Percentiles rank a stretch among this genome's conserved stretches.
phyloP scores from a whole-genome alignment of 2,113 vertebrate species.

The Nothoprocta perdicaria region DNA sequence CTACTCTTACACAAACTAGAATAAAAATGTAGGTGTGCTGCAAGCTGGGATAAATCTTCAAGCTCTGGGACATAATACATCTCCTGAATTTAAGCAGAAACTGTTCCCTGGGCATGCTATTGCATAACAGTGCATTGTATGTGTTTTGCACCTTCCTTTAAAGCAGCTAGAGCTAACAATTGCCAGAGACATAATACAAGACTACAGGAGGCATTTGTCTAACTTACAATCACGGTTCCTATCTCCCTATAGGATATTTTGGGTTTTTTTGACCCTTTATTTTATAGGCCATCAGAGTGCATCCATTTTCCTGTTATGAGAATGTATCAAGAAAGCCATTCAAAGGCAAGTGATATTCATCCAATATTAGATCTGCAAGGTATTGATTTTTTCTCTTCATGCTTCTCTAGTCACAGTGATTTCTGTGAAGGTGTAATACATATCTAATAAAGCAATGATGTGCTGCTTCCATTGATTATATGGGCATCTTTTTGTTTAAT shows the following conservation, averaged over 20 bases:
- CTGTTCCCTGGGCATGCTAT: neutral
- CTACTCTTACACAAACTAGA: neutral
- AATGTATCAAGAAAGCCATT: neutral
- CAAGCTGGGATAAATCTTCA: conserved; percentile 9
- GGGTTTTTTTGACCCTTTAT: neutral
- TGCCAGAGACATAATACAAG: neutral
- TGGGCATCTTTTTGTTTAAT: neutral
- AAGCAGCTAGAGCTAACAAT: neutral
- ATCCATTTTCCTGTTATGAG: neutral
- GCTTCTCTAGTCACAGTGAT: neutral
- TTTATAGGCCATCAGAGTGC: neutral
- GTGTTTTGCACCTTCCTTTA: neutral
- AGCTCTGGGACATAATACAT: neutral
- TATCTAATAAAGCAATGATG: neutral
- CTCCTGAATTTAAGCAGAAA: neutral
- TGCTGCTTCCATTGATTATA: neutral
- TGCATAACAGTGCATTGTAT: neutral
- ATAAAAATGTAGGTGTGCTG: conserved; percentile 30
- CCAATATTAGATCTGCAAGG: neutral
- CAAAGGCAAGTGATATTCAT: neutral
- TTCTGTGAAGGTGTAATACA: neutral
- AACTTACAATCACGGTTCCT: neutral
- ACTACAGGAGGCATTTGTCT: neutral
- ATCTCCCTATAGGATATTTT: neutral
- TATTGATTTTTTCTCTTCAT: neutral